phyloP scores from a whole-genome alignment of 2,113 vertebrate genomes.

The Psilopogon haemacephalus region DNA sequence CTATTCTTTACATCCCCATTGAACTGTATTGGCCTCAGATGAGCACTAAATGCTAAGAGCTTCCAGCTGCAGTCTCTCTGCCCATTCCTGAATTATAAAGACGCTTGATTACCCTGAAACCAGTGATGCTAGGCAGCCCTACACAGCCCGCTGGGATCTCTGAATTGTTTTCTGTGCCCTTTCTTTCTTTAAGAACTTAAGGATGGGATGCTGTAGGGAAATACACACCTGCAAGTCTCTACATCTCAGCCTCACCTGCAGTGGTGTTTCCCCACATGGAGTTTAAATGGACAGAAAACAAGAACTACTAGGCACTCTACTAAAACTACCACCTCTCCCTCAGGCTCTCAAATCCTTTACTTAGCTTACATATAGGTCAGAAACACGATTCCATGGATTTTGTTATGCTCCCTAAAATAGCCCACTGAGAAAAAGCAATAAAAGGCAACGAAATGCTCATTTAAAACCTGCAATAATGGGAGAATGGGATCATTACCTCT shows the following conservation, averaged over 20 bases:
- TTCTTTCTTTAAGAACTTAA: not conserved
- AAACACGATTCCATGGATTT: not conserved
- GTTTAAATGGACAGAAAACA: not conserved
- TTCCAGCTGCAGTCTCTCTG: slow-evolving; percentile 19
- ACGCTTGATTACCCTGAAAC: not conserved
- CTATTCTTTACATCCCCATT: slow-evolving; percentile 54
- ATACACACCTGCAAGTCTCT: fast-evolving
- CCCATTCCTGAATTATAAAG: not conserved
- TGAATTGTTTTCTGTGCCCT: not conserved
- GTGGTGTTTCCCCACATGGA: not conserved
- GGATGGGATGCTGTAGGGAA: not conserved
- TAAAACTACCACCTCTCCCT: not conserved
- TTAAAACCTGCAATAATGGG: slow-evolving; percentile 13
- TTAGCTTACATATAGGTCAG: not conserved
- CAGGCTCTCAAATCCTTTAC: not conserved
- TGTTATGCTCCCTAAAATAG: not conserved
- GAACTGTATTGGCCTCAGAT: slow-evolving; percentile 58
- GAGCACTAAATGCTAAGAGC: slow-evolving; percentile 41
- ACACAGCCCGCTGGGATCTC: not conserved
- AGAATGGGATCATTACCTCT: not conserved
- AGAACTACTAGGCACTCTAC: not conserved
- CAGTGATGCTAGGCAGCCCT: not conserved
- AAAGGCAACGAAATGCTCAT: not conserved
- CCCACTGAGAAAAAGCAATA: not conserved
- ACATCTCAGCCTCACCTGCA: not conserved